Evolutionary conservation across 1,140 invertebrate species (phyloP).

Genomic region (Colletes gigas): DNA sequence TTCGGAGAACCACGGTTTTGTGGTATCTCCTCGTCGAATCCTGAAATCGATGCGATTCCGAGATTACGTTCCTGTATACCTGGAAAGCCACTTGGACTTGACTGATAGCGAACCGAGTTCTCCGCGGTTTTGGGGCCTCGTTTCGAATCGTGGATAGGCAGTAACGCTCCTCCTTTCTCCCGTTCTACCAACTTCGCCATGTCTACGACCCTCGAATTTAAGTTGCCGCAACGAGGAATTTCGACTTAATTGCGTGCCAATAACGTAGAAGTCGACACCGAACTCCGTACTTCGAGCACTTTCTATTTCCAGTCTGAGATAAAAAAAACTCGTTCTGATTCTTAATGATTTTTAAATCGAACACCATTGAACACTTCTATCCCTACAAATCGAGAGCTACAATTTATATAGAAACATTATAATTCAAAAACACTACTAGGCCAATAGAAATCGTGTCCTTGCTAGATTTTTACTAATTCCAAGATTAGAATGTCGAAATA

Average conservation of each 20-base stretch:
- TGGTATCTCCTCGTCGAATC: conserved; percentile 29
- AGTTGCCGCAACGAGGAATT: conserved; percentile 31
- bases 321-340: no score
- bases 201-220: conserved; percentile 30
- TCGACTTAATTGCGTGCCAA: conserved; percentile 32
- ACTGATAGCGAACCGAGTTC: conserved; percentile 38
- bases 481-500: no score
- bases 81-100: conserved; percentile 43
- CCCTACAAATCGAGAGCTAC: no score
- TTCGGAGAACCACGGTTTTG: conserved; percentile 46
- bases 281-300: no score
- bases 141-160: conserved; percentile 1
- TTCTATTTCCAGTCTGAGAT: no score
- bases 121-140: conserved; percentile 41
- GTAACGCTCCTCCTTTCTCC: neutral
- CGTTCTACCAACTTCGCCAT: no score
- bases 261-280: conserved; percentile 4
- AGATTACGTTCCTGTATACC: conserved; percentile 45
- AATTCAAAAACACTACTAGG: no score
- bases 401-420: no score
- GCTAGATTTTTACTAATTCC: no score
- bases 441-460: no score
- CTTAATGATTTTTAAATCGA: no score
- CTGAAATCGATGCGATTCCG: conserved; percentile 49
- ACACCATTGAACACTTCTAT: no score